These are phyloP conservation scores for Oncorhynchus keta DNA, from an alignment of 2,113 vertebrate species.

Conservation along the genomic window DNA sequence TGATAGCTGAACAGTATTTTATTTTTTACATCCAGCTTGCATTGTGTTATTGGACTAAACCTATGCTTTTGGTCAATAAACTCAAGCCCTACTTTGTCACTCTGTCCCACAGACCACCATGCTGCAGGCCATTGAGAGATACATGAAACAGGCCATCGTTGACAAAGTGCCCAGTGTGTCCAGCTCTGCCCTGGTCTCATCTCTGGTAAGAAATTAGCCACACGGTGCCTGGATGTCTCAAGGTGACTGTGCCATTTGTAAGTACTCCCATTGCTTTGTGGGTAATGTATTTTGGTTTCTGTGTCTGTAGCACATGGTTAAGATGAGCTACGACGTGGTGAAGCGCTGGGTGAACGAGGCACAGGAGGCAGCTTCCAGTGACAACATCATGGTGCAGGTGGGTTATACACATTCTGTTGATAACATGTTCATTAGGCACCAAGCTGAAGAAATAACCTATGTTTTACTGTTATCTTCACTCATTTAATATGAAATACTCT, in stretches of 20 bases:
- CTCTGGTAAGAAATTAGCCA: constrained; percentile 78
- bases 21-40: too few species aligned
- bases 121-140: constrained; percentile 95
- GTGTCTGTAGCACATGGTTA: constrained; percentile 97
- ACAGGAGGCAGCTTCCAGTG: constrained; percentile 95
- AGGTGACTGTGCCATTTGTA: neutral
- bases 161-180: constrained; percentile 96
- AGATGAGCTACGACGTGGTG: constrained; percentile 94
- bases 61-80: neutral
- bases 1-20: too few species aligned
- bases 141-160: constrained; percentile 99
- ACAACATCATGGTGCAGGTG: constrained; percentile 98
- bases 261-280: neutral
- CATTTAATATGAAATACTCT: too few species aligned
- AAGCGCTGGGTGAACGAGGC: constrained; percentile 98
- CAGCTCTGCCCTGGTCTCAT: constrained; percentile 94
- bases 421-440: too few species aligned
- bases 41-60: neutral
- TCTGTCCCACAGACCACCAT: constrained; percentile 83
- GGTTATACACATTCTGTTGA: neutral
- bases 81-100: neutral
- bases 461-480: too few species aligned
- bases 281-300: constrained; percentile 1
- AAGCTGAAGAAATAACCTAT: too few species aligned
- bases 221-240: neutral